phyloP scores from a whole-genome alignment of 2,113 vertebrate genomes.

The Neolamprologus cancellatus region DNA sequence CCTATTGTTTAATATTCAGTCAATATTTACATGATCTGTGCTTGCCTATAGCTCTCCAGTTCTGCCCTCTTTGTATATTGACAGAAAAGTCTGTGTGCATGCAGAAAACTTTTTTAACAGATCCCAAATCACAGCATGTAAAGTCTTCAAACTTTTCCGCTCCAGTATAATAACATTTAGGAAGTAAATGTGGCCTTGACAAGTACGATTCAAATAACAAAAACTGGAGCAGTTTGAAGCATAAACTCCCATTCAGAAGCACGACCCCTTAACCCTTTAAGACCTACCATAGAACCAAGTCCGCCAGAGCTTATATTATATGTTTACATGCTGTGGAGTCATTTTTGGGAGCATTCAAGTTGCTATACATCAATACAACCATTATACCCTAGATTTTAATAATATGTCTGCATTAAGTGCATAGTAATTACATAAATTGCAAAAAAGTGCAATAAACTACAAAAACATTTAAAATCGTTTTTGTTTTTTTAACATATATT shows the following conservation, averaged over 20 bases:
- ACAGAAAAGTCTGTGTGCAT: background rate
- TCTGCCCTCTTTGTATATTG: background rate
- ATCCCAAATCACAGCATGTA: background rate
- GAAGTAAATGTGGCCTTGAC: background rate
- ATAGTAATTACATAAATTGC: too few relatives aligned
- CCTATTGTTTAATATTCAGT: background rate
- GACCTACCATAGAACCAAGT: too few relatives aligned
- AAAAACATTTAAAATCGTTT: too few relatives aligned
- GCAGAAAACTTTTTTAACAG: background rate
- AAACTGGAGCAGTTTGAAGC: background rate
- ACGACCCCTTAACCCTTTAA: background rate
- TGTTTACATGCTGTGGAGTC: too few relatives aligned
- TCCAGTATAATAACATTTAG: background rate
- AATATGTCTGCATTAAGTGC: accelerated
- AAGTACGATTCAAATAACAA: background rate
- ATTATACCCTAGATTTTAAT: accelerated
- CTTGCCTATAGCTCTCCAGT: background rate
- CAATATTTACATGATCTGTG: background rate
- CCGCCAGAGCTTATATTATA: too few relatives aligned
- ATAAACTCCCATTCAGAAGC: background rate
- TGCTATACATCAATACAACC: accelerated
- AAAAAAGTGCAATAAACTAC: too few relatives aligned
- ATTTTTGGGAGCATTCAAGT: too few relatives aligned
- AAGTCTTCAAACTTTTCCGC: background rate
- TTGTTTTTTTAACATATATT: too few relatives aligned